These are phyloP conservation scores for Malacoraja senta DNA, from an alignment of 2,797 vertebrate species.

Conservation along the genomic window DNA sequence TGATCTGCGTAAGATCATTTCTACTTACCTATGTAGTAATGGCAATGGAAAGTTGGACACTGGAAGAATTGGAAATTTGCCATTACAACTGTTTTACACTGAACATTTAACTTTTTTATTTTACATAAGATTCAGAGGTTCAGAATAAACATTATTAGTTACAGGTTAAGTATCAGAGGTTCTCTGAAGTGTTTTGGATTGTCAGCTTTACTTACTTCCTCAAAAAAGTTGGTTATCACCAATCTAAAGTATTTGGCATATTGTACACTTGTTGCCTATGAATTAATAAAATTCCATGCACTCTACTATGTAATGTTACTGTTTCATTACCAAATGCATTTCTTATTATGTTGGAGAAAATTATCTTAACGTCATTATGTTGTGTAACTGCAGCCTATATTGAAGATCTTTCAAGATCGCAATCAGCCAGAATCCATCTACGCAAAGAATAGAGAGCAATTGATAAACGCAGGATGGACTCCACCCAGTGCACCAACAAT, in stretches of 20 bases:
- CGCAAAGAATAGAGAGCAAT: slow-evolving; percentile 49
- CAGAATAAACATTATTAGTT: too few species aligned
- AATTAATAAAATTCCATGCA: slow-evolving; percentile 1
- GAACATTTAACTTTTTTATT: too few species aligned
- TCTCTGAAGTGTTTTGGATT: not conserved
- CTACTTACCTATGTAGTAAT: too few species aligned
- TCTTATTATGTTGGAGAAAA: slow-evolving; percentile 34
- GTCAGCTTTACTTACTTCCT: not conserved
- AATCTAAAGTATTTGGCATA: not conserved
- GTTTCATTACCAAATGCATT: not conserved
- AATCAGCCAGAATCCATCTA: slow-evolving; percentile 56
- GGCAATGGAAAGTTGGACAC: too few species aligned
- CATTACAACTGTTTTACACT: too few species aligned
- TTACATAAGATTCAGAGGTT: too few species aligned
- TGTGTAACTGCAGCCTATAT: slow-evolving; percentile 55
- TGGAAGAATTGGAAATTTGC: too few species aligned
- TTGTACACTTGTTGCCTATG: not conserved
- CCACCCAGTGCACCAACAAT: slow-evolving; percentile 42
- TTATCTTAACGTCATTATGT: not conserved
- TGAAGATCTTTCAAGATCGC: slow-evolving; percentile 59
- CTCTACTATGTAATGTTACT: slow-evolving; percentile 37
- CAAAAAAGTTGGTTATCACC: not conserved
- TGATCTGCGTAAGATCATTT: too few species aligned
- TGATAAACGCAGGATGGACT: slow-evolving; percentile 54
- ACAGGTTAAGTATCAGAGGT: not conserved